phyloP scores from a whole-genome alignment of 1,140 invertebrate species.

The Leptinotarsa lineolata region DNA sequence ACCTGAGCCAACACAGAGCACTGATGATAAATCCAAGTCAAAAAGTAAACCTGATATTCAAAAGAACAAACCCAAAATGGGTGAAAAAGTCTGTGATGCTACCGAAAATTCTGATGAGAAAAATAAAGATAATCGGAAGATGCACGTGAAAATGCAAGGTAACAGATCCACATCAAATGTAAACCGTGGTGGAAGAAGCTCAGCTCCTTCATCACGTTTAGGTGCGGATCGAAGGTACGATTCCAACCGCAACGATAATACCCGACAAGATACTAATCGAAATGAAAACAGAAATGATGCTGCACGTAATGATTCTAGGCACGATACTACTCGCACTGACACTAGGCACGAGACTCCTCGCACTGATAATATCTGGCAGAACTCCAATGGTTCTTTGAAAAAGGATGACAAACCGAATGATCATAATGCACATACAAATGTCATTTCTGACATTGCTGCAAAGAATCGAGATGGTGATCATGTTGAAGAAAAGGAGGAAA shows the following conservation, averaged over 20 bases:
- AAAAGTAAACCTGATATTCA: constrained; percentile 28
- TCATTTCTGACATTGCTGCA: constrained; percentile 45
- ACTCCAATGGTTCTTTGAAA: constrained; percentile 30
- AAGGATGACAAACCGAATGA: constrained; percentile 39
- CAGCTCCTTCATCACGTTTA: constrained; percentile 21
- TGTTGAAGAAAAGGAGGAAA: constrained; percentile 43
- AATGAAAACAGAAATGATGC: neutral
- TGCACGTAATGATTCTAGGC: constrained; percentile 21
- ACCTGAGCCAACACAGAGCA: constrained; percentile 43
- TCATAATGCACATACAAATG: constrained; percentile 40
- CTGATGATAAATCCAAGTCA: constrained; percentile 52
- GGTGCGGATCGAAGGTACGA: constrained; percentile 32
- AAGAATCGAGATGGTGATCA: constrained; percentile 45
- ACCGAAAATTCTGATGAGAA: constrained; percentile 40
- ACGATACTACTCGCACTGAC: constrained; percentile 9
- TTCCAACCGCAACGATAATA: constrained; percentile 1
- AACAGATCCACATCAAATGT: constrained; percentile 15
- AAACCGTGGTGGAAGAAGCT: constrained; percentile 23
- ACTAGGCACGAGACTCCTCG: constrained; percentile 19
- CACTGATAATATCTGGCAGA: constrained; percentile 24
- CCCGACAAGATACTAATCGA: neutral
- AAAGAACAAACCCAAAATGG: constrained; percentile 33
- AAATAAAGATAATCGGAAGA: constrained; percentile 34
- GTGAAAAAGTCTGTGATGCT: constrained; percentile 34
- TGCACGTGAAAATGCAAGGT: constrained; percentile 25